These are phyloP conservation scores for Pyrocephalus nanus DNA, from an alignment of 2,797 vertebrate species.

Conservation along the genomic window DNA sequence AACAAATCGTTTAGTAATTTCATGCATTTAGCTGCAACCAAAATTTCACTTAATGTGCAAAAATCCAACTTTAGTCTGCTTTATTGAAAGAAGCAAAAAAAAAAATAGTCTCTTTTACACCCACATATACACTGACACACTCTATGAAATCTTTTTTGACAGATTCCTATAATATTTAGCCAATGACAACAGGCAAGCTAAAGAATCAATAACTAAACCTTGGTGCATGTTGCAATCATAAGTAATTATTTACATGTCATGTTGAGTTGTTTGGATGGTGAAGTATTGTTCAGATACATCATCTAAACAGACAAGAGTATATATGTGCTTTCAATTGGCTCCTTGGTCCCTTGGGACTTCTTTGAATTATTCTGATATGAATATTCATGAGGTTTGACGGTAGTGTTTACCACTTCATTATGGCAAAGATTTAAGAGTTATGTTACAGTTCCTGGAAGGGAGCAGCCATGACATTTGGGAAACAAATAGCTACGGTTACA, in stretches of 20 bases:
- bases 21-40: neutral
- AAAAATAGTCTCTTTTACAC: neutral
- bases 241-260: conserved; percentile 67
- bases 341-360: neutral
- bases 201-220: conserved; percentile 67
- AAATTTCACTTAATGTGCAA: conserved; percentile 18
- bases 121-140: neutral
- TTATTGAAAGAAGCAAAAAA: neutral
- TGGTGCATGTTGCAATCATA: conserved; percentile 60
- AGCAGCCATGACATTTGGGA: conserved; percentile 22
- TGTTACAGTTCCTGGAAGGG: conserved; percentile 27
- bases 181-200: neutral
- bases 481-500: neutral
- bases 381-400: conserved; percentile 69
- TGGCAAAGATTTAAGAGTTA: conserved; percentile 52
- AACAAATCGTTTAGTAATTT: conserved; percentile 13
- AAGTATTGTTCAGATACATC: conserved; percentile 63
- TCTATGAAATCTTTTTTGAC: conserved; percentile 58
- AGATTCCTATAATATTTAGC: conserved; percentile 50
- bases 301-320: conserved; percentile 48
- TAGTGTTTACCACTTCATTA: conserved; percentile 64
- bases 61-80: neutral
- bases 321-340: conserved; percentile 52
- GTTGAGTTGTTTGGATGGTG: conserved; percentile 57
- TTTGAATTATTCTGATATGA: conserved; percentile 62